Evolutionary conservation across 2,113 vertebrate genomes (phyloP).

Genomic region (Vidua chalybeata): DNA sequence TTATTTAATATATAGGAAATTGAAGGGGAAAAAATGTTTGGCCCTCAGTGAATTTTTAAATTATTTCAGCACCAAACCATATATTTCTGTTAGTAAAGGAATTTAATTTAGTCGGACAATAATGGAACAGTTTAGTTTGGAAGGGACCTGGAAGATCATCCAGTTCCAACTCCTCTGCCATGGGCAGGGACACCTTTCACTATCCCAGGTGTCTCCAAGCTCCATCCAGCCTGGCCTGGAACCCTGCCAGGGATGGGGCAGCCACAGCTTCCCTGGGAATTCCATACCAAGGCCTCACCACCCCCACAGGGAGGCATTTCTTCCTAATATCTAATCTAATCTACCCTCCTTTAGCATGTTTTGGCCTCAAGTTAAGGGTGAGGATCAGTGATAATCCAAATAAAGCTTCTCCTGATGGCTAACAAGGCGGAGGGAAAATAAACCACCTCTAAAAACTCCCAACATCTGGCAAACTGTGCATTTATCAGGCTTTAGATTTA

Average conservation of each 20-base stretch:
- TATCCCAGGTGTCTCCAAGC: neutral
- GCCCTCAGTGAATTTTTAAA: neutral
- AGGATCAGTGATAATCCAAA: neutral
- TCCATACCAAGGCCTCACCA: neutral
- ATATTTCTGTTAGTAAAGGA: neutral
- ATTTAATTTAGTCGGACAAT: neutral
- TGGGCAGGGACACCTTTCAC: neutral
- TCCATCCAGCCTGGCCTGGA: accelerated
- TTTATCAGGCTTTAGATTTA: neutral
- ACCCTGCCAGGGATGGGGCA: neutral
- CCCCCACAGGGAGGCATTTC: neutral
- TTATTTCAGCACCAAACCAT: neutral
- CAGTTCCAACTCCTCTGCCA: neutral
- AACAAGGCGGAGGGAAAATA: neutral
- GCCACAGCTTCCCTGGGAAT: neutral
- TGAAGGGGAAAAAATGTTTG: accelerated
- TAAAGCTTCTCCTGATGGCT: neutral
- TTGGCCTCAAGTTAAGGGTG: neutral
- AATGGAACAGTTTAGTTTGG: neutral
- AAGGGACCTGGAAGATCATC: neutral
- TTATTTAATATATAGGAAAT: neutral
- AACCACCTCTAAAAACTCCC: neutral
- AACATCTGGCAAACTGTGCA: neutral
- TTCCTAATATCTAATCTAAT: neutral
- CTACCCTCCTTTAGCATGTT: accelerated